These are phyloP conservation scores for Carpatolechia fugitivella DNA, from an alignment of 2,888 invertebrate genomes.

Conservation along the genomic window DNA sequence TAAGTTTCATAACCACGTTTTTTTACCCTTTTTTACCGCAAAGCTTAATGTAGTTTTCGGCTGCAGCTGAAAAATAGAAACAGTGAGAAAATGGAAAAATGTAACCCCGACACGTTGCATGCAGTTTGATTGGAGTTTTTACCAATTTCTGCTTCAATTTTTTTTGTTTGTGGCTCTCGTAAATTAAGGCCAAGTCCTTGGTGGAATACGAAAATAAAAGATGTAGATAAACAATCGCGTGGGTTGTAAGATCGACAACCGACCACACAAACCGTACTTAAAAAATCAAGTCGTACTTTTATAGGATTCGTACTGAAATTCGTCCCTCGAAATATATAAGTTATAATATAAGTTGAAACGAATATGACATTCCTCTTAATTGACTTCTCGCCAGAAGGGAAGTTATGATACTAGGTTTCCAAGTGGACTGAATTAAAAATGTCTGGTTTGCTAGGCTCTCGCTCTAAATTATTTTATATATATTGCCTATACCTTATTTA, in stretches of 20 bases:
- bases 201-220: neutral
- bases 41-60: conserved; percentile 13
- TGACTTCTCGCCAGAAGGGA: too few species aligned
- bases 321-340: too few species aligned
- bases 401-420: too few species aligned
- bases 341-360: too few species aligned
- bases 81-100: neutral
- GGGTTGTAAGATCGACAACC: too few species aligned
- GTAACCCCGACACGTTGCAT: conserved; percentile 13
- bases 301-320: too few species aligned
- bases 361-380: too few species aligned
- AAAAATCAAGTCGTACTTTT: neutral
- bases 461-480: too few species aligned
- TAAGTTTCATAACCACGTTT: conserved; percentile 5
- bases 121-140: conserved; percentile 15
- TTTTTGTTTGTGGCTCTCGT: neutral
- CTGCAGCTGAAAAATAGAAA: neutral
- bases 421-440: too few species aligned
- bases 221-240: too few species aligned
- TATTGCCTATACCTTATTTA: too few species aligned
- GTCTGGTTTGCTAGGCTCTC: too few species aligned
- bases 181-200: neutral
- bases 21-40: conserved; percentile 8
- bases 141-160: conserved; percentile 6
- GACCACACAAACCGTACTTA: neutral